Base-by-base conservation (phyloP, 2,888 invertebrate species). In the Lasioglossum morio region DNA sequence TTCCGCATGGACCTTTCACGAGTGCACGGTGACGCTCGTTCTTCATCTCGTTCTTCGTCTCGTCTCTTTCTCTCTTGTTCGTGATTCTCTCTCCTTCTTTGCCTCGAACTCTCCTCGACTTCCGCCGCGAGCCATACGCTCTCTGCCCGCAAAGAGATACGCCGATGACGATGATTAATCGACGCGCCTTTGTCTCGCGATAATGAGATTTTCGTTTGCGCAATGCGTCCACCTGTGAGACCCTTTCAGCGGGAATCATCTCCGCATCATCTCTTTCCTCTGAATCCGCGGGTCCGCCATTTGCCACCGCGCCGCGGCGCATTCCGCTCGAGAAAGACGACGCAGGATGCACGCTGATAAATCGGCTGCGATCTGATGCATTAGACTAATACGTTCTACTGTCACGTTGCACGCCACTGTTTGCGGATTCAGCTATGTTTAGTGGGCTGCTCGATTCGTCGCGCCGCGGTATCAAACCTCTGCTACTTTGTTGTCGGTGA, bases 131-230 rank as follows among this genome's bases (percentile, higher is more conserved):
- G 91, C 88, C 87, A 90, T 86, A 84, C 89, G 87, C 82, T 72
- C 82, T 53, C 53, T 87, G 84, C 84, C 87, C 86, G 84, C 85
- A 77, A 72, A 72, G 81, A 86, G 84, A 86, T 87, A 74, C 73
- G 80, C 88, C 84, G 89, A 86, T 91, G 91, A 92, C 90, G 92
- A 93, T 93, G 94, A 94, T 94, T 94, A 92, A 94, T 94, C 92
- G 91, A 89, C 87, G 84, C 85, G 91, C 91, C 93, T 94, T 94
- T 94, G 94, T 94, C 92, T 94, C 91, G 89, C 90, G 88, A 88
- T 94, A 94, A 94, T 94, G 93, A 94, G 93, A 93, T 94, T 93
- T 93, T 89, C 91, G 92, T 91, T 94, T 92, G 91, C 92, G 91
- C 91, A 89, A 90, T 77, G 75, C 87, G 87, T 87, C 80, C 91